phyloP scores from a whole-genome alignment of 2,888 invertebrate species.

The Drosophila neonasuta region DNA sequence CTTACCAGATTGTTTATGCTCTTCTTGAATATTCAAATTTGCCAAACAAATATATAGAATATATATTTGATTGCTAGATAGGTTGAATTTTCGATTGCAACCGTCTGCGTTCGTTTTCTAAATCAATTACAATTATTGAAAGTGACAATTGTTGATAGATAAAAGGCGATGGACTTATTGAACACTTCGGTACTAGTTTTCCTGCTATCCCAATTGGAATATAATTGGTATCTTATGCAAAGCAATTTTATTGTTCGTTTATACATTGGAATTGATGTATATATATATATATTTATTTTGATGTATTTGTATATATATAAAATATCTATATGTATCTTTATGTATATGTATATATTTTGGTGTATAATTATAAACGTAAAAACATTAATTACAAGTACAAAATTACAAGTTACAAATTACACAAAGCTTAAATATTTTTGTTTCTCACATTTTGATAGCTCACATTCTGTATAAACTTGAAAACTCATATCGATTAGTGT shows the following conservation, averaged over 20 bases:
- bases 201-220: neutral
- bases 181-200: neutral
- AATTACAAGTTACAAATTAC: constrained; percentile 58
- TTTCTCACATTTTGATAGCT: constrained; percentile 69
- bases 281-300: constrained; percentile 43
- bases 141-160: neutral
- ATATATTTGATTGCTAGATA: neutral
- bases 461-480: constrained; percentile 69
- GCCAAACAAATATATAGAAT: neutral
- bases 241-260: constrained; percentile 68
- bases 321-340: constrained; percentile 43
- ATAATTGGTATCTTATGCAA: constrained; percentile 52
- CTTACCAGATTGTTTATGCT: neutral
- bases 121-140: neutral
- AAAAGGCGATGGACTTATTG: neutral
- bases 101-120: neutral
- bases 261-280: constrained; percentile 65
- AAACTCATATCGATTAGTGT: constrained; percentile 76
- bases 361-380: constrained; percentile 58
- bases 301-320: constrained; percentile 40
- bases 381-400: constrained; percentile 55
- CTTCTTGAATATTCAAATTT: neutral
- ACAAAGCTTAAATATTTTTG: constrained; percentile 63
- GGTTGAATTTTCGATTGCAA: neutral
- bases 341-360: constrained; percentile 71